Percentiles rank a stretch among this genome's conserved stretches.
phyloP scores from a whole-genome alignment of 2,797 vertebrate species.

The Phylloscopus collybita region DNA sequence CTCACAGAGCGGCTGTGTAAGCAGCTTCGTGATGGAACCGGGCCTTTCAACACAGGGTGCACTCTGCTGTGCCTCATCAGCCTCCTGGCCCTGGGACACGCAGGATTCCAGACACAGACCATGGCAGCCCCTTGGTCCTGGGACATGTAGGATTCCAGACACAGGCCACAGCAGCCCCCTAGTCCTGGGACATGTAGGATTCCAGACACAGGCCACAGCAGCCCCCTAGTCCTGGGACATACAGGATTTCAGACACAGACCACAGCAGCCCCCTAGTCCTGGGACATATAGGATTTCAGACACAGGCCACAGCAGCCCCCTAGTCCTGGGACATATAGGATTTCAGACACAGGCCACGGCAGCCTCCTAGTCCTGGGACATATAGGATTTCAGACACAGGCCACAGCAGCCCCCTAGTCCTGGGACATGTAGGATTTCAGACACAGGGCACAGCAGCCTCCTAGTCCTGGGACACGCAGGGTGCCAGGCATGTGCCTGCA shows the following conservation, averaged over 20 bases:
- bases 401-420: not conserved
- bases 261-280: no score
- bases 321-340: fast-evolving
- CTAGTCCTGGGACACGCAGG: fast-evolving
- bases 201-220: no score
- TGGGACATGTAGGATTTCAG: fast-evolving
- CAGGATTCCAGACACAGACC: fast-evolving
- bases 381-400: no score
- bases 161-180: no score
- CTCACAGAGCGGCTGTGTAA: not conserved
- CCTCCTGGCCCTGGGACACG: fast-evolving
- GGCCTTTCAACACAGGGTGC: fast-evolving
- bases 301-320: no score
- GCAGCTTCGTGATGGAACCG: not conserved
- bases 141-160: no score
- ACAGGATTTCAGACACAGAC: no score
- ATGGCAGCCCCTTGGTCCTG: no score
- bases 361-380: not conserved
- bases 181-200: no score
- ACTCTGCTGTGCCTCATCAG: fast-evolving
- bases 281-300: no score
- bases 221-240: no score
- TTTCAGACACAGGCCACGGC: not conserved
- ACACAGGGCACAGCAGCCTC: fast-evolving
- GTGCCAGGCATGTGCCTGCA: fast-evolving